Evolutionary conservation across 2,113 vertebrate species (phyloP).

Genomic region (Pterocles orientalis): DNA sequence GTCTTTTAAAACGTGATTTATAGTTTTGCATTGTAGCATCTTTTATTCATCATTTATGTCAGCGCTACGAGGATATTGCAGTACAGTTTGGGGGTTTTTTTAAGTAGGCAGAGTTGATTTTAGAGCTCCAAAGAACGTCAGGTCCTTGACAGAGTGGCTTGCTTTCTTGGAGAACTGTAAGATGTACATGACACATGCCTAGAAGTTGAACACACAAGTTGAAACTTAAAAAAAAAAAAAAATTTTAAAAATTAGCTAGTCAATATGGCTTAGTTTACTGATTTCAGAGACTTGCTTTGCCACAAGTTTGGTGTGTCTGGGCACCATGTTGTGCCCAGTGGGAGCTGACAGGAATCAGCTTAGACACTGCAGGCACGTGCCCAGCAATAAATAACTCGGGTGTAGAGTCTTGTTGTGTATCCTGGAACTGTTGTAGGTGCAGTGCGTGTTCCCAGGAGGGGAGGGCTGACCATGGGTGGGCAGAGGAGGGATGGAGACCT

Average conservation of each 20-base stretch:
- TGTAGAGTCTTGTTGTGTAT: background rate
- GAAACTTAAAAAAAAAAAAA: background rate
- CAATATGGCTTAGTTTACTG: background rate
- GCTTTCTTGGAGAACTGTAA: background rate
- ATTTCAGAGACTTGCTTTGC: background rate
- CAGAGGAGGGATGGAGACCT: background rate
- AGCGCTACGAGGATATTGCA: background rate
- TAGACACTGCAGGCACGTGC: background rate
- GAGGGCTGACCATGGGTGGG: background rate
- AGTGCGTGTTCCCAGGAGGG: accelerated
- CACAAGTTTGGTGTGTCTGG: background rate
- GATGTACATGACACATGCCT: background rate
- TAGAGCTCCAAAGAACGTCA: background rate
- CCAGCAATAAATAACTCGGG: background rate
- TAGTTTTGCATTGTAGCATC: background rate
- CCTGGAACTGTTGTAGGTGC: background rate
- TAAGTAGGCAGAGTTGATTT: background rate
- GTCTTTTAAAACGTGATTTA: background rate
- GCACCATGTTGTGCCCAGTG: background rate
- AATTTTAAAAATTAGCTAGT: background rate
- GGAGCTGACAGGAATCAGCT: background rate
- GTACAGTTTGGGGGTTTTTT: background rate
- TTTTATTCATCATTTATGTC: accelerated
- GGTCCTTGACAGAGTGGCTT: background rate
- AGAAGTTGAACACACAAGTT: background rate